Conservation (phyloP, 2,888 invertebrate species). For the Barypeithes pellucidus region DNA sequence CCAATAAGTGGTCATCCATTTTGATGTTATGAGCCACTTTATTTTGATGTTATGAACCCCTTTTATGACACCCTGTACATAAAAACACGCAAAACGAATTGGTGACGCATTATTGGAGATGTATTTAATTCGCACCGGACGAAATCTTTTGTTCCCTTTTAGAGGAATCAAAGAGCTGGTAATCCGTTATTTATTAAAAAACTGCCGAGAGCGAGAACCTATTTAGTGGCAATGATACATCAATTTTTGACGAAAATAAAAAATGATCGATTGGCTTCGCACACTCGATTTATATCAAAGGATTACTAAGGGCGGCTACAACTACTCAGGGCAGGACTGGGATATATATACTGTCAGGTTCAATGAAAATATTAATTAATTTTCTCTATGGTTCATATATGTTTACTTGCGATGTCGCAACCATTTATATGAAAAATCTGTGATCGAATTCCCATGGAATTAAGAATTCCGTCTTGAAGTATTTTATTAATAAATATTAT, state of each 20-base stretch:
- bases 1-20: no score
- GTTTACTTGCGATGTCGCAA: no score
- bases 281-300: slow-evolving; percentile 69
- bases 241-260: slow-evolving; percentile 68
- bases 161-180: slow-evolving; percentile 39
- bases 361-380: no score
- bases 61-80: no score
- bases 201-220: slow-evolving; percentile 42
- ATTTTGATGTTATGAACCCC: no score
- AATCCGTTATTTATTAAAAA: slow-evolving; percentile 57
- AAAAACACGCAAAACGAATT: not conserved
- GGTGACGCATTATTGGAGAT: not conserved
- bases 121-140: slow-evolving; percentile 34
- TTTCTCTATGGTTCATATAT: no score
- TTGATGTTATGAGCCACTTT: no score
- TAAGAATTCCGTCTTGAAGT: no score
- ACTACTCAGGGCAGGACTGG: slow-evolving; percentile 32
- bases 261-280: slow-evolving; percentile 70
- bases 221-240: slow-evolving; percentile 65
- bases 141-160: slow-evolving; percentile 37
- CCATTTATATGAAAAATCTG: no score
- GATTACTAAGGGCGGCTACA: slow-evolving; percentile 59
- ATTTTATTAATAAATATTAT: no score
- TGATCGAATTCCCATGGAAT: no score
- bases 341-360: no score